Evolutionary conservation across 2,888 invertebrate genomes (phyloP).

Genomic region (Epinotia ramella): DNA sequence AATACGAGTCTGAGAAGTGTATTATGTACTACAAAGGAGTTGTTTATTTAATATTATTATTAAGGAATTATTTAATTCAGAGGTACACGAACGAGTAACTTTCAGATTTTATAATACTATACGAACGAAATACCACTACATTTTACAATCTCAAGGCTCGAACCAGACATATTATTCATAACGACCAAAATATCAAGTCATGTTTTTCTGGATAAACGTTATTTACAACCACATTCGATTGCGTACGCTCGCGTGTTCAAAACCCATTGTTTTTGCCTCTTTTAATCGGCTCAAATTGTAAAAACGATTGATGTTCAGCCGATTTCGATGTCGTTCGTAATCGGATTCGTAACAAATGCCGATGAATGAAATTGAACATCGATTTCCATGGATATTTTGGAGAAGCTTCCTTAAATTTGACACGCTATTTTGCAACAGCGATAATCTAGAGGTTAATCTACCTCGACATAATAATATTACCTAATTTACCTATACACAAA

Average conservation of each 20-base stretch:
- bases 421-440: too few species aligned
- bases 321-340: constrained; percentile 21
- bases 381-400: constrained; percentile 1
- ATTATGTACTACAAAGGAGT: too few species aligned
- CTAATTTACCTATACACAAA: too few species aligned
- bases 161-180: neutral
- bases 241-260: constrained; percentile 62
- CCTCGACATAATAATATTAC: too few species aligned
- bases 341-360: constrained; percentile 24
- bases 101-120: too few species aligned
- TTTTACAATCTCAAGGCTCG: neutral
- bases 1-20: too few species aligned
- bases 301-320: constrained; percentile 51
- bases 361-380: constrained; percentile 19
- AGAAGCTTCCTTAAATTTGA: neutral
- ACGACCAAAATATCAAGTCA: neutral
- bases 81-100: too few species aligned
- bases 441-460: too few species aligned
- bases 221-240: constrained; percentile 32
- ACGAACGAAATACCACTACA: neutral
- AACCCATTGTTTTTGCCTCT: constrained; percentile 55
- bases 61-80: too few species aligned
- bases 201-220: neutral
- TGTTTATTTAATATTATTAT: too few species aligned
- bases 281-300: constrained; percentile 66